These are phyloP conservation scores for Gallinago stenura DNA, from an alignment of 2,797 vertebrate species.

Conservation along the genomic window DNA sequence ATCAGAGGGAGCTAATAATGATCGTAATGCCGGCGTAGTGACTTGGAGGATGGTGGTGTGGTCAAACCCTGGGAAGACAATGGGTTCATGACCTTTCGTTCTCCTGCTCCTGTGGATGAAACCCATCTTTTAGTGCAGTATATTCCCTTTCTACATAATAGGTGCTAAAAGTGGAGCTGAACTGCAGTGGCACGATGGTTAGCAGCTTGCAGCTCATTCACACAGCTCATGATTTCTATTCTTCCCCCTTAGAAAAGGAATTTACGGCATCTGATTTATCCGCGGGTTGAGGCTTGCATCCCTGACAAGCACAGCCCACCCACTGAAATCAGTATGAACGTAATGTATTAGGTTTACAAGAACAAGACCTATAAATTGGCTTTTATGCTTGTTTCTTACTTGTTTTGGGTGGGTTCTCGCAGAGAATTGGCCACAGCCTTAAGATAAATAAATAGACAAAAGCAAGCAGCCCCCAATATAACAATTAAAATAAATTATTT, in stretches of 20 bases:
- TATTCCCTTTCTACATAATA: neutral
- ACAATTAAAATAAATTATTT: neutral
- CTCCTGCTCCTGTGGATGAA: neutral
- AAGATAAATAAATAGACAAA: neutral
- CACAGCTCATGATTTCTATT: neutral
- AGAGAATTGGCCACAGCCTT: neutral
- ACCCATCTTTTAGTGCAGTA: neutral
- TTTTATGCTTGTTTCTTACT: neutral
- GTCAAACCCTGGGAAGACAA: neutral
- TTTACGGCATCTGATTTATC: neutral
- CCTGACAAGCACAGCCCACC: neutral
- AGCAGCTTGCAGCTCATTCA: neutral
- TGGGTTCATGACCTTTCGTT: neutral
- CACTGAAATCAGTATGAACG: neutral
- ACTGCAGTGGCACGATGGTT: neutral
- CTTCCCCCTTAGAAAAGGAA: neutral
- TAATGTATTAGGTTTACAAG: neutral
- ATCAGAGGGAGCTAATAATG: neutral
- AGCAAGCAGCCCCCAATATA: neutral
- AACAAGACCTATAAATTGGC: neutral
- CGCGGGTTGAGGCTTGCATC: neutral
- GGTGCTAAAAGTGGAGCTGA: neutral
- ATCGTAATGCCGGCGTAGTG: accelerated
- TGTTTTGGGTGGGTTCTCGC: neutral
- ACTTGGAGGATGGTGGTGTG: accelerated